Percentiles rank a stretch among this genome's conserved stretches.
phyloP scores from a whole-genome alignment of 1,140 invertebrate species.

The Leptoteleia sp. region DNA sequence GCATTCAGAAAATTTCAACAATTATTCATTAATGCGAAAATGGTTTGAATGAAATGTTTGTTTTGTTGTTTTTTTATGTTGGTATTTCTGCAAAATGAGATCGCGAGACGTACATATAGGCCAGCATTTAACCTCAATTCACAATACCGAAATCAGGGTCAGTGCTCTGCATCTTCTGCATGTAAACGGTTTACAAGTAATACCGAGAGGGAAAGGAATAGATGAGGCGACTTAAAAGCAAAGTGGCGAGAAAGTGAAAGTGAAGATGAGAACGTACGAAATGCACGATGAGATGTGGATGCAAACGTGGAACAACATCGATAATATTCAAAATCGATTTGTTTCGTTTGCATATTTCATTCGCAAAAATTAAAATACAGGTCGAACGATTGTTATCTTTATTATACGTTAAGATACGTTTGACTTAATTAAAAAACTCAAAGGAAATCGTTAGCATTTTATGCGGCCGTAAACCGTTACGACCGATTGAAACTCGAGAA shows the following conservation, averaged over 20 bases:
- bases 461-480: not conserved
- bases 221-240: slow-evolving; percentile 47
- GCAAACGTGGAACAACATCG: too few relatives aligned
- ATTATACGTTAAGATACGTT: not conserved
- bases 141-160: slow-evolving; percentile 45
- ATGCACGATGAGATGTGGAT: slow-evolving; percentile 9
- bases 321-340: too few relatives aligned
- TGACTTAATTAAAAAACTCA: not conserved
- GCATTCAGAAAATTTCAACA: too few relatives aligned
- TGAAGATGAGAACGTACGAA: slow-evolving; percentile 38
- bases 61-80: too few relatives aligned
- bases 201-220: slow-evolving; percentile 57
- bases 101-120: too few relatives aligned
- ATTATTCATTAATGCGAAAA: too few relatives aligned
- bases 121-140: slow-evolving; percentile 34
- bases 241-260: slow-evolving; percentile 59
- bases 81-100: too few relatives aligned
- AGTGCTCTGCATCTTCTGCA: slow-evolving; percentile 20
- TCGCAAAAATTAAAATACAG: slow-evolving; percentile 5
- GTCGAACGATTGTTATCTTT: not conserved
- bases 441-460: not conserved
- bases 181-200: slow-evolving; percentile 43
- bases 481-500: not conserved
- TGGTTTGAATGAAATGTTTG: too few relatives aligned
- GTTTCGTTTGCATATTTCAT: slow-evolving; percentile 16